These are phyloP conservation scores for Eurytemora carolleeae DNA, from an alignment of 1,140 invertebrate species.

Conservation along the genomic window DNA sequence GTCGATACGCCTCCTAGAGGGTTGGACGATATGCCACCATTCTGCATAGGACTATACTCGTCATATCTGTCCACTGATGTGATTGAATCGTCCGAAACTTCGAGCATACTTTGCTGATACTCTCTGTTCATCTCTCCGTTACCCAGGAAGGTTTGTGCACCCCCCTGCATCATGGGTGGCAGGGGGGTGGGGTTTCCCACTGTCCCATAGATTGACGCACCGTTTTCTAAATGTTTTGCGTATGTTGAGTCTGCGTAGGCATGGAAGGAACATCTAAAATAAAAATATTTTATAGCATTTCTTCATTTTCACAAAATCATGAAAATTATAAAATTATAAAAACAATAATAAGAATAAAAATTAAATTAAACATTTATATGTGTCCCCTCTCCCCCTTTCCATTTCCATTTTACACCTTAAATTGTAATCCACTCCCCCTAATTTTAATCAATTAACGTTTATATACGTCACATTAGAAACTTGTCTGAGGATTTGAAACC, in stretches of 20 bases:
- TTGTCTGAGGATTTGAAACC: no score
- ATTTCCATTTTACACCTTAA: no score
- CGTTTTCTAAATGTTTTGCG: conserved; percentile 43
- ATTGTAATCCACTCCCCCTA: no score
- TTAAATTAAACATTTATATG: no score
- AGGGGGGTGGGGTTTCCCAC: conserved; percentile 16
- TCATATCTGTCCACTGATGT: conserved; percentile 22
- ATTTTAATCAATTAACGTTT: no score
- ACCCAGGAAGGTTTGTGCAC: conserved; percentile 16
- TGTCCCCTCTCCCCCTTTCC: no score
- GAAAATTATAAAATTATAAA: no score
- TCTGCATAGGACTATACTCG: conserved; percentile 19
- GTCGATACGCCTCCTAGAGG: neutral
- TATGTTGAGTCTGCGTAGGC: conserved; percentile 83
- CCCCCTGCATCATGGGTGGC: conserved; percentile 4
- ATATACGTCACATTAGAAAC: no score
- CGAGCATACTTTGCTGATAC: conserved; percentile 12
- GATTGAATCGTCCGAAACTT: conserved; percentile 18
- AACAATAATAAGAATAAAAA: no score
- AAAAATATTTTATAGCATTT: conserved; percentile 1
- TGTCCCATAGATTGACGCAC: conserved; percentile 12
- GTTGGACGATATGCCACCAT: neutral
- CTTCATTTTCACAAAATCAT: no score
- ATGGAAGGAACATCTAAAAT: conserved; percentile 58
- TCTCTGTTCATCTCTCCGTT: conserved; percentile 4